Evolutionary conservation across 1,140 invertebrate genomes (phyloP).

Genomic region (Drosophila carrolli): DNA sequence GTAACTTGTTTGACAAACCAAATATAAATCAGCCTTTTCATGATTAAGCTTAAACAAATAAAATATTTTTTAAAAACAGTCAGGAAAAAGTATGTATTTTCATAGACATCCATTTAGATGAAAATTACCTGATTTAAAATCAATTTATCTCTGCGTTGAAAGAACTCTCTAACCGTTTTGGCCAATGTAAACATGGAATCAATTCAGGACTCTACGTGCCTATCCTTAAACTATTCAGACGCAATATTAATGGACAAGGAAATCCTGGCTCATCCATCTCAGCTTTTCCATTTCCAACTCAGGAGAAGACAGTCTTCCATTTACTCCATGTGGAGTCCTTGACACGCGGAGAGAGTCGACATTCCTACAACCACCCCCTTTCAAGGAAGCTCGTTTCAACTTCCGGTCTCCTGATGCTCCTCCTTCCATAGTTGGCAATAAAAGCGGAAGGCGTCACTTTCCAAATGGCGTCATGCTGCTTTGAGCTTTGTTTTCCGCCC

Average conservation of each 20-base stretch:
- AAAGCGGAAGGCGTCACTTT: constrained; percentile 66
- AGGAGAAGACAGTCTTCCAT: constrained; percentile 28
- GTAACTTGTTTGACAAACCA: no score
- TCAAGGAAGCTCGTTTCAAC: constrained; percentile 15
- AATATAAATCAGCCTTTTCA: no score
- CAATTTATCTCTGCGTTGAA: neutral
- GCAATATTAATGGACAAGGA: constrained; percentile 29
- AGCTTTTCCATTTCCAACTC: constrained; percentile 22
- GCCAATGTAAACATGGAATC: constrained; percentile 17
- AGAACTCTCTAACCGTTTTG: neutral
- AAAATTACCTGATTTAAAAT: neutral
- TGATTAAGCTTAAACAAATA: no score
- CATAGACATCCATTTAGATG: no score
- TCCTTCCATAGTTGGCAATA: constrained; percentile 35
- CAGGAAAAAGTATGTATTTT: no score
- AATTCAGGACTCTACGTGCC: constrained; percentile 3
- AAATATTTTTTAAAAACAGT: no score
- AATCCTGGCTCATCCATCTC: constrained; percentile 33
- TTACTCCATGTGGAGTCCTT: constrained; percentile 22
- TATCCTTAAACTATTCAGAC: constrained; percentile 7
- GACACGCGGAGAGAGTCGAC: constrained; percentile 1
- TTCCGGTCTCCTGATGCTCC: constrained; percentile 24
- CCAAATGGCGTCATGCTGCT: constrained; percentile 71
- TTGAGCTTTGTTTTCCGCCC: constrained; percentile 41
- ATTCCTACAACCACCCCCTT: neutral